Percentiles rank a stretch among this genome's conserved stretches.
These are phyloP conservation scores for Asbolus verrucosus DNA, from an alignment of 1,140 invertebrate species.

Conservation along the genomic window DNA sequence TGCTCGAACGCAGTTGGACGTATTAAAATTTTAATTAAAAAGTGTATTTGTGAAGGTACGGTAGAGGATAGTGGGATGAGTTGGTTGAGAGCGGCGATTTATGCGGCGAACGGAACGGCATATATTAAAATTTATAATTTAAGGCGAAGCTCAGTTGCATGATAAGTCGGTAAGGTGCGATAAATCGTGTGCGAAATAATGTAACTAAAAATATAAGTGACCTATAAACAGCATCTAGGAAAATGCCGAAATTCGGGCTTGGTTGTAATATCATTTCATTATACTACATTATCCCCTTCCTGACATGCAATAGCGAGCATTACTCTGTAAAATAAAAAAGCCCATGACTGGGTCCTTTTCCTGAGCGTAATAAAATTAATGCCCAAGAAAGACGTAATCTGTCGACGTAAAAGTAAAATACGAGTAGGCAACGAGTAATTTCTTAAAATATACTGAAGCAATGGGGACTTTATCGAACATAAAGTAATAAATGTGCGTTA, in stretches of 20 bases:
- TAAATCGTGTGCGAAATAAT: background rate
- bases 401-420: conserved; percentile 52
- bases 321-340: conserved; percentile 42
- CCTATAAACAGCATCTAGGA: conserved; percentile 23
- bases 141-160: no score
- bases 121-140: conserved; percentile 13
- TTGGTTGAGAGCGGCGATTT: background rate
- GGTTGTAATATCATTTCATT: conserved; percentile 46
- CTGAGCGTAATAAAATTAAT: conserved; percentile 50
- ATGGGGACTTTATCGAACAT: conserved; percentile 58
- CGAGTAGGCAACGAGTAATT: conserved; percentile 53
- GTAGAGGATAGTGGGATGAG: background rate
- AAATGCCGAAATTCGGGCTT: conserved; percentile 36
- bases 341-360: conserved; percentile 39
- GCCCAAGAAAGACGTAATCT: conserved; percentile 51
- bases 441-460: conserved; percentile 59
- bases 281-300: conserved; percentile 44
- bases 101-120: background rate
- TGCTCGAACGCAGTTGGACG: no score
- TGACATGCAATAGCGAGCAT: conserved; percentile 44
- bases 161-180: background rate
- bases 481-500: conserved; percentile 59
- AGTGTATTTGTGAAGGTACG: background rate
- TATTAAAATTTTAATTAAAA: conserved; percentile 29
- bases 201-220: conserved; percentile 36